Conservation (phyloP, 2,797 vertebrate genomes). For the Glyptemys insculpta region DNA sequence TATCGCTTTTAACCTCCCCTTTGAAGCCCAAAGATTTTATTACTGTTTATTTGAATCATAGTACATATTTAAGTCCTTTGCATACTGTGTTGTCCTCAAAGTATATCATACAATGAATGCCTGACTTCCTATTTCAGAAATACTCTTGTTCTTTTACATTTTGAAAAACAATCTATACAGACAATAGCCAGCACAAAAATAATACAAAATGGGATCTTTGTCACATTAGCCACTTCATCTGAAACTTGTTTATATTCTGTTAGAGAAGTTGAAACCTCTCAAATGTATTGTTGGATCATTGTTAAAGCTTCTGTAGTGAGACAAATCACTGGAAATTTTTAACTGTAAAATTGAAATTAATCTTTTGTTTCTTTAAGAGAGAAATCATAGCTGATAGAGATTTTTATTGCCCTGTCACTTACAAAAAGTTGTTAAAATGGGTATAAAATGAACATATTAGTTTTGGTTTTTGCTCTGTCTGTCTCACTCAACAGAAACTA, state of each 20-base stretch:
- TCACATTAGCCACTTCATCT: neutral
- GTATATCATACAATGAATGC: neutral
- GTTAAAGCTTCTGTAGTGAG: neutral
- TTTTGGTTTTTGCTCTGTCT: neutral
- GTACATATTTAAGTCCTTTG: neutral
- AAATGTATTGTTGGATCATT: neutral
- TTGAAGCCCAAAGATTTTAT: neutral
- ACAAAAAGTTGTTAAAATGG: neutral
- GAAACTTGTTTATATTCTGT: neutral
- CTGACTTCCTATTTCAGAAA: neutral
- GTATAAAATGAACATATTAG: neutral
- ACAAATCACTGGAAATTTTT: neutral
- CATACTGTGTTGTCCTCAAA: neutral
- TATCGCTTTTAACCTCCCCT: neutral
- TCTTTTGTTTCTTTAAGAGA: neutral
- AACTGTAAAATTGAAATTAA: neutral
- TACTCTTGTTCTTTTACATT: neutral
- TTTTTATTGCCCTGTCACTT: neutral
- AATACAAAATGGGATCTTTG: neutral
- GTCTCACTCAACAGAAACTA: neutral
- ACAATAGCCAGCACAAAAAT: neutral
- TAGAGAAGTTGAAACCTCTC: neutral
- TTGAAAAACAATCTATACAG: neutral
- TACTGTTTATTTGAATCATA: neutral
- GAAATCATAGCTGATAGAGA: neutral